Evolutionary conservation across 2,888 invertebrate species (phyloP), one percentile per base, ranked within the genome.

Genomic region (Troides helena): DNA sequence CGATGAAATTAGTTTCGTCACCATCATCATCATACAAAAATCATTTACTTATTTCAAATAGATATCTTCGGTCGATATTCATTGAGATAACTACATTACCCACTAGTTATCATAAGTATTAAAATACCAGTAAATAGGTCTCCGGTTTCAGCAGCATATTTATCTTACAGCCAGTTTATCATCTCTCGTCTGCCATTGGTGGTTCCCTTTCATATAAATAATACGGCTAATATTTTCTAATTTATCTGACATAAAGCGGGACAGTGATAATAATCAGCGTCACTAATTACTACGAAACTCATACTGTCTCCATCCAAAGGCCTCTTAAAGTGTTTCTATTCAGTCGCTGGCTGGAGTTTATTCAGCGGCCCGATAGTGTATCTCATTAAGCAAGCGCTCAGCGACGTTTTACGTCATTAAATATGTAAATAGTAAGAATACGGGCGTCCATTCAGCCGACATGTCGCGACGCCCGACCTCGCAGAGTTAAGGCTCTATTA

Each of bases 371-470:
- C 81, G 82, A 84, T 85, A 85, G 84, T 83, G 83, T 82, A 84
- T 87, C 90, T 90, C 90, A 90, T 91, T 91, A 90, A 81, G 83
- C 79, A 76, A 80, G 78, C 78, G 77, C 80, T 77, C 79, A 74
- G 80, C 82, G 85, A 86, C 88, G 82, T 80, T 85, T 84, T 83
- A 84, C 85, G 85, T 91, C 90, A 90, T 91, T 91, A 89, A 88
- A 86, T 89, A 91, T 92, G 90, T 89, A 90, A 91, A 90, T 90
- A 88, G 82, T 85, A 80, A 85, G 86, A 88, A 89, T 87, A 88
- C 87, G 85, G 83, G 81, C 85, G 85, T 85, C 89, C 84, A 88
- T 88, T 90, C 85, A 86, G 77, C 79, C 85, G 89, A 90, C 91
- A 90, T 86, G 89, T 88, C 84, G 85, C 82, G 82, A 82, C 80